phyloP scores from a whole-genome alignment of 2,113 vertebrate species.

The Rhinichthys klamathensis region DNA sequence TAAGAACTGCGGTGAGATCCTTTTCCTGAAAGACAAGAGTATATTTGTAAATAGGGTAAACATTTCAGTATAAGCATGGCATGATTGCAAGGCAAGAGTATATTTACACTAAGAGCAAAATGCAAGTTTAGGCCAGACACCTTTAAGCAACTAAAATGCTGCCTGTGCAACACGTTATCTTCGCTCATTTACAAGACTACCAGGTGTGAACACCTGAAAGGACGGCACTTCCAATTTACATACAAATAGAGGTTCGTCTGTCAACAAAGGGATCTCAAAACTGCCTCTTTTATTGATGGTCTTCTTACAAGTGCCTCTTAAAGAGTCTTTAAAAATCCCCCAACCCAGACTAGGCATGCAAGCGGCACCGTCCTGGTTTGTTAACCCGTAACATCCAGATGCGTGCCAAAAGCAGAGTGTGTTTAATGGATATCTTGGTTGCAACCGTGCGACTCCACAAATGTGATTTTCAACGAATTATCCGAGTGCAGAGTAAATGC shows the following conservation, averaged over 20 bases:
- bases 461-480: conserved; percentile 41
- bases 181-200: conserved; percentile 15
- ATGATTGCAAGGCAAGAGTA: neutral
- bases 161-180: conserved; percentile 10
- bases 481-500: conserved; percentile 59
- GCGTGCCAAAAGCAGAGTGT: neutral
- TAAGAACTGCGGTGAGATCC: conserved; percentile 74
- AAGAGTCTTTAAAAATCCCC: conserved; percentile 37
- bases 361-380: neutral
- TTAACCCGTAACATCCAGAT: neutral
- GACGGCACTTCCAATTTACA: conserved; percentile 42
- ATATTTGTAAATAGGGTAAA: neutral
- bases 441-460: conserved; percentile 49
- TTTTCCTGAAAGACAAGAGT: conserved; percentile 77
- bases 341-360: neutral
- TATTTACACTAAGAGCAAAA: neutral
- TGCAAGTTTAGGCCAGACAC: neutral
- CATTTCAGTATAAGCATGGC: neutral
- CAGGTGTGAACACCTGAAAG: conserved; percentile 44
- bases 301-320: conserved; percentile 30
- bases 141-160: neutral
- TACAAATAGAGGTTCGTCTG: conserved; percentile 48
- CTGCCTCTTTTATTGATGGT: conserved; percentile 36
- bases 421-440: neutral
- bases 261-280: conserved; percentile 42